Base-by-base conservation (phyloP, 2,113 vertebrate genomes). In the Silurus glanis region DNA sequence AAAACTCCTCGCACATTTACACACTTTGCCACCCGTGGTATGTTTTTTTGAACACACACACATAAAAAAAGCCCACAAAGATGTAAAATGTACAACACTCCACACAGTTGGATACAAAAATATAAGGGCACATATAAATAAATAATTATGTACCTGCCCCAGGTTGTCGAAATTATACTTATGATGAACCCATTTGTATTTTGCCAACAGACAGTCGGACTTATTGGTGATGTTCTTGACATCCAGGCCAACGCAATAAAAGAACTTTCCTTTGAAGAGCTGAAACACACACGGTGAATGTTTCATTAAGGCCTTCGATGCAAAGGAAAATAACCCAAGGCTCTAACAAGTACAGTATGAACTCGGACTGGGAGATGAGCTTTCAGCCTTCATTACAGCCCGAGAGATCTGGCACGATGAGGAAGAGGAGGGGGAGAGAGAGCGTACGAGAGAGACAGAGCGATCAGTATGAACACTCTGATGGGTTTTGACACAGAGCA, bases 251-350 rank as follows among this genome's bases (percentile, higher is more conserved):
- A 97, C 92, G 59, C 98, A 99, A 91, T 99, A 97, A 93, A 94
- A 99, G 94, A 99, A 99, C 92, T 99, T 99, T 47, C 98, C 98
- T 93, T 99, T 99, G 95, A 99, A 99, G 89, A 99, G 97, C 98
- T 99, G 91, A 86, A 23, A 74, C 67, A 49, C 23, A 64, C 62
- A 87, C 53, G 83, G 58, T 62, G 55, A 25, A 28, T 28, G 83
- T 88, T 58, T 23, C 79, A 88, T 78, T 72, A 61, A 19, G 49
- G 47, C 1, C 51, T 19, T 82, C 28, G 67, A 51, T 45, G 37
- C 23, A 79, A 90, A 17, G 37, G 28, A 86, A 86, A 56, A 82
- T 53, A 86, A 82, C n/a, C 9, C 1, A 49, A 45, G 69, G n/a
- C 23, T 37, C n/a, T 86, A 64, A 75, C 55, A 47, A 82, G 85